A percentile compares a stretch with the other conserved stretches of the same genome.
phyloP scores from a whole-genome alignment of 2,797 vertebrate species.

The Benthosema pterotum region DNA sequence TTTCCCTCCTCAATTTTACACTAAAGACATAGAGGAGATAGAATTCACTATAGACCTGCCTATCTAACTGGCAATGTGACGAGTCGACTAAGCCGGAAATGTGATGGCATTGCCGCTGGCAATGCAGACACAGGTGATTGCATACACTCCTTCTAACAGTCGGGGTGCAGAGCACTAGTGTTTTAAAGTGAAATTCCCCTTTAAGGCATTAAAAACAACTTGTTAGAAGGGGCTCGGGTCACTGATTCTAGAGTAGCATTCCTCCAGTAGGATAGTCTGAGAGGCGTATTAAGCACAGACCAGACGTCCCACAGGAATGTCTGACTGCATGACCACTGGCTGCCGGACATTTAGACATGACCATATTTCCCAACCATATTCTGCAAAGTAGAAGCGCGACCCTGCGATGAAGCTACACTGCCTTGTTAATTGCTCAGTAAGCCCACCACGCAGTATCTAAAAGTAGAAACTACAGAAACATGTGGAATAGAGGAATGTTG shows the following conservation, averaged over 20 bases:
- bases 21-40: too few relatives aligned
- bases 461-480: slow-evolving; percentile 10
- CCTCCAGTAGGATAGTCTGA: neutral
- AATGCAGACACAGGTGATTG: too few relatives aligned
- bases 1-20: too few relatives aligned
- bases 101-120: too few relatives aligned
- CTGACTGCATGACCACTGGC: neutral
- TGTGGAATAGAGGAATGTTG: slow-evolving; percentile 30
- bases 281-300: slow-evolving; percentile 5
- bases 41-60: too few relatives aligned
- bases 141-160: too few relatives aligned
- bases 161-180: too few relatives aligned
- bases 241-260: slow-evolving; percentile 4
- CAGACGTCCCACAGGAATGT: slow-evolving; percentile 1
- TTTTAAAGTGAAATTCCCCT: slow-evolving; percentile 6
- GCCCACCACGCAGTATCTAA: slow-evolving; percentile 17
- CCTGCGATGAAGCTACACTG: neutral
- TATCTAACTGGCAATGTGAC: too few relatives aligned
- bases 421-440: slow-evolving; percentile 21
- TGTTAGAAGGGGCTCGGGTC: slow-evolving; percentile 3
- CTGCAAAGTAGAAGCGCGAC: slow-evolving; percentile 3
- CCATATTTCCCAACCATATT: neutral
- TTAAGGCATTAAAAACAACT: slow-evolving; percentile 10
- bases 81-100: too few relatives aligned
- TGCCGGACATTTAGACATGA: slow-evolving; percentile 10